phyloP scores from a whole-genome alignment of 2,113 vertebrate genomes.

The Archilochus colubris region DNA sequence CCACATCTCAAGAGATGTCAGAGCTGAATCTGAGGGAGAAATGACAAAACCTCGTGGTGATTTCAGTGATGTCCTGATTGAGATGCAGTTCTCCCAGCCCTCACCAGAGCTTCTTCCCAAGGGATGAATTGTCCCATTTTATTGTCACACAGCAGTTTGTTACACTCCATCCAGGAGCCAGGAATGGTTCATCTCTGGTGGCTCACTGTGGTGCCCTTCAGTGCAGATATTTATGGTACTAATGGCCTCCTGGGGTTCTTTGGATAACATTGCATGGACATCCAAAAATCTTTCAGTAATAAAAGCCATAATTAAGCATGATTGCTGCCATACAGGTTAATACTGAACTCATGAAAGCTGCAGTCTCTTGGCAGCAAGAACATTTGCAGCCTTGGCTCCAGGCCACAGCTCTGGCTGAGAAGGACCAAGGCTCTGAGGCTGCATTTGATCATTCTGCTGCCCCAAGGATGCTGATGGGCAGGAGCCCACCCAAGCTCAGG shows the following conservation, averaged over 20 bases:
- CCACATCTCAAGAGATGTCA: not conserved
- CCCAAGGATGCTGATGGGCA: not conserved
- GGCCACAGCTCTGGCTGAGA: fast-evolving
- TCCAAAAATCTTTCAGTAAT: not conserved
- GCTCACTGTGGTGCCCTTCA: not conserved
- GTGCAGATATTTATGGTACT: not conserved
- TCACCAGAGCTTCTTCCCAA: not conserved
- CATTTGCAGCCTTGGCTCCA: not conserved
- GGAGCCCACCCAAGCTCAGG: not conserved
- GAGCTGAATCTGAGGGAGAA: not conserved
- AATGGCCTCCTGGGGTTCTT: not conserved
- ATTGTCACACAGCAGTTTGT: not conserved
- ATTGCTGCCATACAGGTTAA: not conserved
- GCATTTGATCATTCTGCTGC: not conserved
- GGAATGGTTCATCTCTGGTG: not conserved
- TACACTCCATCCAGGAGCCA: not conserved
- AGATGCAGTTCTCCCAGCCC: not conserved
- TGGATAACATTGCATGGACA: not conserved
- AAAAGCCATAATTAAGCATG: conserved; percentile 20
- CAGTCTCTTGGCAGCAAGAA: not conserved
- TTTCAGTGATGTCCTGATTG: not conserved
- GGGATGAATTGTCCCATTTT: not conserved
- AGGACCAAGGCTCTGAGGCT: not conserved
- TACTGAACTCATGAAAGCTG: not conserved
- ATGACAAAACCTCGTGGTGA: not conserved